phyloP scores from a whole-genome alignment of 64 coral and sea anemone genomes.

The Astreopora myriophthalma region DNA sequence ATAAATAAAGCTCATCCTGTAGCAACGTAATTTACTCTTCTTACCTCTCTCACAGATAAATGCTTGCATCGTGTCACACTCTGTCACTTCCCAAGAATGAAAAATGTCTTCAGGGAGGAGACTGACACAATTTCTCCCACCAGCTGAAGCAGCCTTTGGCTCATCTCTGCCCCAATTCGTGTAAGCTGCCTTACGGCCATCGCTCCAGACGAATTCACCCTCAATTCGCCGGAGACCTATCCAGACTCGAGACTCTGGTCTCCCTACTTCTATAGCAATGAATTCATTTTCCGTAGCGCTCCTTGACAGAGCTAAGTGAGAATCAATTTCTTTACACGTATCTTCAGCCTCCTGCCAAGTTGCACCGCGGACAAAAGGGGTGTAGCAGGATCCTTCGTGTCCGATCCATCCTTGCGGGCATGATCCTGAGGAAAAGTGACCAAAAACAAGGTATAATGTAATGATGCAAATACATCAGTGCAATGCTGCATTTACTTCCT shows the following conservation, averaged over 20 bases:
- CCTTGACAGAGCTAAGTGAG: constrained; percentile 31
- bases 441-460: too few species aligned
- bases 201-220: constrained; percentile 29
- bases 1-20: too few species aligned
- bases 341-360: constrained; percentile 39
- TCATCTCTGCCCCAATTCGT: background rate
- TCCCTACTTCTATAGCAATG: constrained; percentile 15
- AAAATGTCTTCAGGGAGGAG: constrained; percentile 33
- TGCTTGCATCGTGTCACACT: background rate
- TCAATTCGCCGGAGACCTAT: constrained; percentile 3
- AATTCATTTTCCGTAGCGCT: constrained; percentile 4
- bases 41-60: constrained; percentile 50
- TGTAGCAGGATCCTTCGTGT: constrained; percentile 4
- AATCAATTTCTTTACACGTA: background rate
- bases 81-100: constrained; percentile 17
- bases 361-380: background rate
- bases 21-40: background rate
- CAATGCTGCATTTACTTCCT: too few species aligned
- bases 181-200: constrained; percentile 7
- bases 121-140: constrained; percentile 13
- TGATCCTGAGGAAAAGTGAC: background rate
- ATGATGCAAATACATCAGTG: too few species aligned
- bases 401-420: constrained; percentile 49
- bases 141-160: background rate
- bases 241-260: constrained; percentile 21